Conservation (phyloP, 2,888 invertebrate genomes). For the Cephus nigrinus region DNA sequence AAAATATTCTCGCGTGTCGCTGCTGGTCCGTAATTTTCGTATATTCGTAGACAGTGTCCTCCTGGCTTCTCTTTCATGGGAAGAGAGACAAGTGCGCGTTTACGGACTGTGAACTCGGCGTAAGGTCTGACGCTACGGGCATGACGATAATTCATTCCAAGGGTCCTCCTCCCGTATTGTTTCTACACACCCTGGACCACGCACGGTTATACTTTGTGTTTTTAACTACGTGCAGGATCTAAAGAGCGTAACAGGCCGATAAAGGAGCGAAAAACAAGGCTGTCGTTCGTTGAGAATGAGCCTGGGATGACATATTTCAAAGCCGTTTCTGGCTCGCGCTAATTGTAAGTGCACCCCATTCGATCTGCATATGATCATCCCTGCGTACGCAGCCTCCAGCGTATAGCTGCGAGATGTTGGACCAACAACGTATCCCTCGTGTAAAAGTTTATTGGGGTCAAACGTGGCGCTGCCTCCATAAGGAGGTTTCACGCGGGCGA, state of each 20-base stretch:
- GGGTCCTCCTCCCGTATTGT: constrained; percentile 37
- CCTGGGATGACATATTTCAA: neutral
- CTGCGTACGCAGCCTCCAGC: neutral
- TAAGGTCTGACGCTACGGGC: constrained; percentile 21
- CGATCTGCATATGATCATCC: neutral
- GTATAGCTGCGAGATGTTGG: neutral
- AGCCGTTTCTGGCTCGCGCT: neutral
- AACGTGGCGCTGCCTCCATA: neutral
- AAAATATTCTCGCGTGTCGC: neutral
- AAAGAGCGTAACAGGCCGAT: neutral
- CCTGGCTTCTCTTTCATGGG: constrained; percentile 14
- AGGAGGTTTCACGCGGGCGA: neutral
- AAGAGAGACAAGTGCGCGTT: constrained; percentile 49
- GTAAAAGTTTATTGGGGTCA: neutral
- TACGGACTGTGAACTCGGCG: constrained; percentile 47
- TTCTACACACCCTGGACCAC: constrained; percentile 13
- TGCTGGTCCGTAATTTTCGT: neutral
- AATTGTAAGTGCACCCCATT: neutral
- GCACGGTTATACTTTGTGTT: neutral
- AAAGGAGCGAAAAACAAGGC: neutral
- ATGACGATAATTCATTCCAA: constrained; percentile 43
- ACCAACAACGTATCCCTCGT: neutral
- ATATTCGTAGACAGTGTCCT: neutral
- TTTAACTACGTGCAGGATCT: neutral
- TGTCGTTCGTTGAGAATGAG: neutral